Evolutionary conservation across 2,888 invertebrate genomes (phyloP).

Genomic region (Drosophila infuscata): DNA sequence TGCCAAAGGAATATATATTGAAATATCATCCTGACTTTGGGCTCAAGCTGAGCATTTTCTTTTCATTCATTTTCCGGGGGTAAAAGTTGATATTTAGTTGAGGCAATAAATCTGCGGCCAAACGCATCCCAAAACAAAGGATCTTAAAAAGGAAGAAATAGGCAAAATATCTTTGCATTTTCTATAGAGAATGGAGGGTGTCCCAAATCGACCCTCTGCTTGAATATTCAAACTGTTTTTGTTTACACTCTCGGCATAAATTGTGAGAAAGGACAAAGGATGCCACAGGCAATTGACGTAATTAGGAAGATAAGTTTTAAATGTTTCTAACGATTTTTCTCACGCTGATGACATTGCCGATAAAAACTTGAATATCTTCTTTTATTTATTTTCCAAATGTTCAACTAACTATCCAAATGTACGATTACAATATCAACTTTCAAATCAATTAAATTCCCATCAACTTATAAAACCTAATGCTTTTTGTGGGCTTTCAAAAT

Average conservation of each 20-base stretch:
- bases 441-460: constrained; percentile 50
- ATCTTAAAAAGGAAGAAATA: constrained; percentile 52
- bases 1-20: constrained; percentile 48
- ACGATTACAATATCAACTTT: background rate
- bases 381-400: background rate
- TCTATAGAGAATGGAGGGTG: constrained; percentile 31
- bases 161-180: constrained; percentile 51
- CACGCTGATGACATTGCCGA: constrained; percentile 33
- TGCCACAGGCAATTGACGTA: constrained; percentile 50
- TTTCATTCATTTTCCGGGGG: constrained; percentile 35
- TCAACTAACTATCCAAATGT: background rate
- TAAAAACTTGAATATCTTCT: background rate
- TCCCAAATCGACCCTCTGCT: constrained; percentile 27
- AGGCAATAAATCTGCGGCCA: constrained; percentile 77
- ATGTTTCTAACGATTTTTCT: constrained; percentile 41
- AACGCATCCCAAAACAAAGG: constrained; percentile 59
- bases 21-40: constrained; percentile 46
- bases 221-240: constrained; percentile 57
- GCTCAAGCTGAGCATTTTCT: constrained; percentile 3
- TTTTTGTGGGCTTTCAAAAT: constrained; percentile 22
- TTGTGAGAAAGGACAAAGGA: constrained; percentile 36
- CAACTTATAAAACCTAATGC: constrained; percentile 13
- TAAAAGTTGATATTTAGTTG: constrained; percentile 49
- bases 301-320: constrained; percentile 43
- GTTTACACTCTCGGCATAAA: constrained; percentile 58